Evolutionary conservation across 2,797 vertebrate species (phyloP).

Genomic region (Periophthalmus magnuspinnatus): DNA sequence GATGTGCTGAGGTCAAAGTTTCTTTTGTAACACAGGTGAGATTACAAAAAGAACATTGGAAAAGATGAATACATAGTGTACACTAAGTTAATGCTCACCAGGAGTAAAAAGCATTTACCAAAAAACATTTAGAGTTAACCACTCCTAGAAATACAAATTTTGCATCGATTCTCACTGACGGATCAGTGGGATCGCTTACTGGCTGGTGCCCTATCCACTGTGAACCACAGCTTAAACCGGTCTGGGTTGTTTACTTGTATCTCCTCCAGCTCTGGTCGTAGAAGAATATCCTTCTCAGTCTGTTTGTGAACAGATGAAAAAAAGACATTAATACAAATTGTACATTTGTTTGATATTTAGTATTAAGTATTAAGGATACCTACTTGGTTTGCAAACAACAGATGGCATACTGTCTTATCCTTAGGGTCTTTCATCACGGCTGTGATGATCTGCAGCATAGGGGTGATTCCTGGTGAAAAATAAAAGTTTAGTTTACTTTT

Average conservation of each 20-base stretch:
- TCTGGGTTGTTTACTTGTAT: constrained; percentile 80
- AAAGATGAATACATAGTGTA: background rate
- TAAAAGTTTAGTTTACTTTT: background rate
- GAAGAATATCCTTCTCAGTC: constrained; percentile 93
- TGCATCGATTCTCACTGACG: background rate
- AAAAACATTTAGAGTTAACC: background rate
- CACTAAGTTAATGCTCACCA: background rate
- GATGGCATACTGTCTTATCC: constrained; percentile 85
- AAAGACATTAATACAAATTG: background rate
- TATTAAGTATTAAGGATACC: constrained; percentile 22
- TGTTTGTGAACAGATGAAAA: constrained; percentile 48
- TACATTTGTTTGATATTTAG: no score
- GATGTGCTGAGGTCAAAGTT: background rate
- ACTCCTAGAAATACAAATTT: background rate
- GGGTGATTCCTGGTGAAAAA: constrained; percentile 86
- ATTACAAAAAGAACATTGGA: no score
- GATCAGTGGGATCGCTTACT: constrained; percentile 67
- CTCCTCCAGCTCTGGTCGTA: constrained; percentile 90
- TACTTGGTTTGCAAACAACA: constrained; percentile 98
- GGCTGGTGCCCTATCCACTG: constrained; percentile 86
- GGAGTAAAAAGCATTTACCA: background rate
- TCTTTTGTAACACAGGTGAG: background rate
- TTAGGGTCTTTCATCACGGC: constrained; percentile 88
- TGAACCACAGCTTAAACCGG: constrained; percentile 95
- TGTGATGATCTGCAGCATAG: constrained; percentile 92